Percentiles rank a stretch among this genome's conserved stretches.
Evolutionary conservation across 2,888 invertebrate species (phyloP).

Genomic region (Phragmatobia fuliginosa): DNA sequence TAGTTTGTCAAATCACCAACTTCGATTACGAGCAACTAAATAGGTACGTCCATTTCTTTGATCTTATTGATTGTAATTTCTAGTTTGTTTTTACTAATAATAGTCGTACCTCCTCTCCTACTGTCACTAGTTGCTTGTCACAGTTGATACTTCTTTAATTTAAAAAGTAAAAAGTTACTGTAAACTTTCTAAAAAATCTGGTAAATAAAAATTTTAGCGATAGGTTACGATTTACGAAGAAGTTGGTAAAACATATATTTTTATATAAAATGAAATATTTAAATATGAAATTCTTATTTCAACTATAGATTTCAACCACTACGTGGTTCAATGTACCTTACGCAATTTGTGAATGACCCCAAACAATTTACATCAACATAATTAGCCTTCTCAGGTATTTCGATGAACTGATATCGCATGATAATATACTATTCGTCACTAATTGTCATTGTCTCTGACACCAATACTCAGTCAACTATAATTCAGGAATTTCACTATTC

Average conservation of each 20-base stretch:
- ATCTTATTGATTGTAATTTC: neutral
- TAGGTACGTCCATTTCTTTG: neutral
- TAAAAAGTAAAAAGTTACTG: too few relatives aligned
- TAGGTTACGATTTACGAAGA: too few relatives aligned
- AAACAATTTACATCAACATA: neutral
- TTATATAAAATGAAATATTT: too few relatives aligned
- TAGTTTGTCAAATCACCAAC: neutral
- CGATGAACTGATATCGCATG: slow-evolving; percentile 9
- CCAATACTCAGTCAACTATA: slow-evolving; percentile 53
- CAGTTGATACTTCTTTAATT: too few relatives aligned
- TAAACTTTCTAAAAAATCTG: too few relatives aligned
- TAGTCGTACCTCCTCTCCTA: too few relatives aligned
- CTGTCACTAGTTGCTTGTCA: too few relatives aligned
- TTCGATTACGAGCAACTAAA: neutral
- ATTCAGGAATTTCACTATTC: slow-evolving; percentile 53
- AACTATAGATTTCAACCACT: neutral
- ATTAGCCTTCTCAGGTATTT: neutral
- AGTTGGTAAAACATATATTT: too few relatives aligned
- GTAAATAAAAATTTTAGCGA: too few relatives aligned
- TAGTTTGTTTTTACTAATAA: neutral
- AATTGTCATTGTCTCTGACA: slow-evolving; percentile 53
- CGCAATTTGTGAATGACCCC: neutral
- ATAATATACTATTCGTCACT: slow-evolving; percentile 23
- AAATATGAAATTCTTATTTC: too few relatives aligned
- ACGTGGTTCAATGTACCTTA: neutral